These are phyloP conservation scores for Rhimphoctona megacephalus DNA, from an alignment of 2,888 invertebrate species.

Conservation along the genomic window DNA sequence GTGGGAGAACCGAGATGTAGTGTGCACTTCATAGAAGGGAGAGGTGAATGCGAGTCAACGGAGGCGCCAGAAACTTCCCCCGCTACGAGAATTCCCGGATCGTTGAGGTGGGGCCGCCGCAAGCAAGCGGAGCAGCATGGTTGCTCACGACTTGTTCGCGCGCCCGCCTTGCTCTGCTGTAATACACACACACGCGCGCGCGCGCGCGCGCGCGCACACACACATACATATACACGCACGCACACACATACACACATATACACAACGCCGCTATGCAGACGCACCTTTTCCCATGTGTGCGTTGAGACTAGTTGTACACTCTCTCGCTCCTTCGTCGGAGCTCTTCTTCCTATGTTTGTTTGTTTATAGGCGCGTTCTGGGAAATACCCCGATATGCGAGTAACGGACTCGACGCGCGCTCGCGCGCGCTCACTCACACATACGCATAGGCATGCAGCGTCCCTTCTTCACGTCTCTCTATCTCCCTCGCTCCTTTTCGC, in stretches of 20 bases:
- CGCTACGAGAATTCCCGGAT: constrained; percentile 66
- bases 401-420: constrained; percentile 81
- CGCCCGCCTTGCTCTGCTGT: constrained; percentile 9
- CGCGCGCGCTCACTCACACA: constrained; percentile 77
- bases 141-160: constrained; percentile 58
- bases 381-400: constrained; percentile 81
- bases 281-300: neutral
- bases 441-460: constrained; percentile 3
- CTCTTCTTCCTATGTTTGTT: constrained; percentile 78
- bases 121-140: constrained; percentile 42
- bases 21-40: constrained; percentile 64
- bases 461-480: neutral
- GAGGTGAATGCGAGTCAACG: constrained; percentile 74
- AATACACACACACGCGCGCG: no score
- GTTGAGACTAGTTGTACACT: constrained; percentile 15
- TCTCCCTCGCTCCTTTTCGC: constrained; percentile 21
- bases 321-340: constrained; percentile 63
- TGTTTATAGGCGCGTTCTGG: constrained; percentile 83
- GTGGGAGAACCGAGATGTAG: constrained; percentile 64
- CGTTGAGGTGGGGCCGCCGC: constrained; percentile 65
- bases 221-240: no score
- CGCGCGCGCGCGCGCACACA: no score
- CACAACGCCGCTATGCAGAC: neutral
- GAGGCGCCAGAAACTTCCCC: constrained; percentile 80
- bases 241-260: neutral